These are phyloP conservation scores for Scotopteryx bipunctaria DNA, from an alignment of 2,888 invertebrate genomes.

Conservation along the genomic window DNA sequence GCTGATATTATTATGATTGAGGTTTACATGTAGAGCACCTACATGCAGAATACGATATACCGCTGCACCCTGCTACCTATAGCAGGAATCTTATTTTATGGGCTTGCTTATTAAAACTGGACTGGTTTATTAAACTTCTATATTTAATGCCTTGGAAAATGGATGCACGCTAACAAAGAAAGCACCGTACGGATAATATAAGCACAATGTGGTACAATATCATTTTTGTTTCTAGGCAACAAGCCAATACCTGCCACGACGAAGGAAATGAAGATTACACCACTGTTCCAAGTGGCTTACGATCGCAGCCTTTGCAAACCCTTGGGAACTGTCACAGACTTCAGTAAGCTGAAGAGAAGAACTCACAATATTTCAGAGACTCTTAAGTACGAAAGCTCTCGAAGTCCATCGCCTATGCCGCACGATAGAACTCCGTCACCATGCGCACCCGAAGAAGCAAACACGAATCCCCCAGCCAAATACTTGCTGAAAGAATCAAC, in stretches of 20 bases:
- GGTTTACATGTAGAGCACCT: too few species aligned
- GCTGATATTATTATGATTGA: too few species aligned
- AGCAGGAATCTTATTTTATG: too few species aligned
- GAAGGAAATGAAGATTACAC: slow-evolving; percentile 61
- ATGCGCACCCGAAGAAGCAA: slow-evolving; percentile 28
- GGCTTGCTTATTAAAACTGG: background rate
- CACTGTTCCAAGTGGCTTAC: slow-evolving; percentile 76
- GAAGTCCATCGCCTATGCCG: slow-evolving; percentile 62
- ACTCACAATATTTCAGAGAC: slow-evolving; percentile 8
- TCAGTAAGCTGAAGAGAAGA: slow-evolving; percentile 54
- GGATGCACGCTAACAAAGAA: slow-evolving; percentile 18
- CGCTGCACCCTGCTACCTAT: too few species aligned
- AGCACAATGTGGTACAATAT: slow-evolving; percentile 36
- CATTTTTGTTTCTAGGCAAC: slow-evolving; percentile 75
- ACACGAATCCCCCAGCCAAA: slow-evolving; percentile 30
- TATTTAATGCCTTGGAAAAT: slow-evolving; percentile 4
- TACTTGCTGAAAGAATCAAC: slow-evolving; percentile 32
- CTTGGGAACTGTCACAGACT: slow-evolving; percentile 68
- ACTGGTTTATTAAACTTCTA: background rate
- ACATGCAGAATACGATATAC: too few species aligned
- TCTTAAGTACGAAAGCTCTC: slow-evolving; percentile 38
- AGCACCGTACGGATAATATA: slow-evolving; percentile 14
- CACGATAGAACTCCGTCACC: slow-evolving; percentile 32
- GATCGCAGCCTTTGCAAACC: slow-evolving; percentile 75
- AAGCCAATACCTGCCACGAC: slow-evolving; percentile 49